A percentile compares a stretch with the other conserved stretches of the same genome.
phyloP scores from a whole-genome alignment of 2,797 vertebrate genomes.

The Trematomus bernacchii region DNA sequence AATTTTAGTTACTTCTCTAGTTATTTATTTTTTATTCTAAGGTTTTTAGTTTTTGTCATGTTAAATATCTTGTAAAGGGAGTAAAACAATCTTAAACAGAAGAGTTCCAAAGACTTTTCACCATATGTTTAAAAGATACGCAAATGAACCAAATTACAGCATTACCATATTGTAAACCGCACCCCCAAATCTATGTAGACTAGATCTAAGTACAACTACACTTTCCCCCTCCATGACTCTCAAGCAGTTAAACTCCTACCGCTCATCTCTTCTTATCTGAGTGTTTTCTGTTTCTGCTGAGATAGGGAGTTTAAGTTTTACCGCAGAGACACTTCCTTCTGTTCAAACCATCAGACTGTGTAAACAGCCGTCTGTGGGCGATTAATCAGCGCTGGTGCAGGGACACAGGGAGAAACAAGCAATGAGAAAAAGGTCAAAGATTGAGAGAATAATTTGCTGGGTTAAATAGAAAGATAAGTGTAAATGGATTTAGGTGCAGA shows the following conservation, averaged over 20 bases:
- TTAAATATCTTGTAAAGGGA: too few relatives aligned
- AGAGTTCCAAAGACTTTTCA: too few relatives aligned
- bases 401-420: slow-evolving; percentile 8
- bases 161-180: background rate
- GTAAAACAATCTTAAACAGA: too few relatives aligned
- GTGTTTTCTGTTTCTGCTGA: slow-evolving; percentile 62
- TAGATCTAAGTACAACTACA: background rate
- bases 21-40: too few relatives aligned
- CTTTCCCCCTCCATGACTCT: slow-evolving; percentile 13
- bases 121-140: too few relatives aligned
- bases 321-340: slow-evolving; percentile 62
- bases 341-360: slow-evolving; percentile 63
- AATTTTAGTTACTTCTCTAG: too few relatives aligned
- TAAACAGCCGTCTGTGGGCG: slow-evolving; percentile 68
- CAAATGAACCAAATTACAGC: background rate
- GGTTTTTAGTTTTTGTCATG: too few relatives aligned
- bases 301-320: slow-evolving; percentile 33
- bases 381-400: slow-evolving; percentile 63
- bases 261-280: slow-evolving; percentile 43
- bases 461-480: slow-evolving; percentile 31
- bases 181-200: background rate
- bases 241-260: slow-evolving; percentile 28
- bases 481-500: background rate
- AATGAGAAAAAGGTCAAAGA: slow-evolving; percentile 8
- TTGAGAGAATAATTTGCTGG: slow-evolving; percentile 13